Conservation (phyloP, 2,113 vertebrate genomes). For the Ciconia maguari region DNA sequence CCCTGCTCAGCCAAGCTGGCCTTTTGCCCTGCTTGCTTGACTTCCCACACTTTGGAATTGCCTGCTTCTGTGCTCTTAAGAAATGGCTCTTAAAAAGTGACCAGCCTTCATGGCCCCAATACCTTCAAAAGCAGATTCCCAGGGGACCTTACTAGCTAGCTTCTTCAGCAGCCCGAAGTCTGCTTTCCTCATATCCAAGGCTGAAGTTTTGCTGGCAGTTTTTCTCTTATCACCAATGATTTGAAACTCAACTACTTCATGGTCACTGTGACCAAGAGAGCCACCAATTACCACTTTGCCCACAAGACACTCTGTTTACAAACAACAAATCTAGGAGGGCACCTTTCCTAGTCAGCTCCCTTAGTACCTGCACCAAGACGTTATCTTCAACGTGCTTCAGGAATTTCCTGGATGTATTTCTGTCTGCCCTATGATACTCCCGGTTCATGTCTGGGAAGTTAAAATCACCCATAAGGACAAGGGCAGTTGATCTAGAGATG, state of each 20-base stretch:
- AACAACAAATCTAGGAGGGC: background rate
- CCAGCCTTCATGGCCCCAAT: background rate
- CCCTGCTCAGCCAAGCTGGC: background rate
- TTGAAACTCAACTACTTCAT: background rate
- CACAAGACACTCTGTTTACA: background rate
- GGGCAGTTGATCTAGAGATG: background rate
- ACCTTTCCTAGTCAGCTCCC: background rate
- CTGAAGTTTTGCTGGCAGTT: background rate
- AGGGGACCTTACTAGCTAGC: background rate
- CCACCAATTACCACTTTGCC: background rate
- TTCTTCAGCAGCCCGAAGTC: background rate
- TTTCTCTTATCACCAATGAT: background rate
- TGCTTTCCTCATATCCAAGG: background rate
- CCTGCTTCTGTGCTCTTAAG: background rate
- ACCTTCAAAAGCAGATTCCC: background rate
- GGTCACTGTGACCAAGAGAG: background rate
- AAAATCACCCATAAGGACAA: background rate
- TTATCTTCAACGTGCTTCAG: background rate
- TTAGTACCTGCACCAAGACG: background rate
- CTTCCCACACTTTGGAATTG: background rate
- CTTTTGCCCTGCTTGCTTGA: background rate
- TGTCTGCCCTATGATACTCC: background rate
- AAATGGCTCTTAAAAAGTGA: background rate
- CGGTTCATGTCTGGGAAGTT: background rate
- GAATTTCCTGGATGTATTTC: background rate